A percentile compares a stretch with the other conserved stretches of the same genome.
phyloP scores from a whole-genome alignment of 2,113 vertebrate genomes.

The Delphinapterus leucas region DNA sequence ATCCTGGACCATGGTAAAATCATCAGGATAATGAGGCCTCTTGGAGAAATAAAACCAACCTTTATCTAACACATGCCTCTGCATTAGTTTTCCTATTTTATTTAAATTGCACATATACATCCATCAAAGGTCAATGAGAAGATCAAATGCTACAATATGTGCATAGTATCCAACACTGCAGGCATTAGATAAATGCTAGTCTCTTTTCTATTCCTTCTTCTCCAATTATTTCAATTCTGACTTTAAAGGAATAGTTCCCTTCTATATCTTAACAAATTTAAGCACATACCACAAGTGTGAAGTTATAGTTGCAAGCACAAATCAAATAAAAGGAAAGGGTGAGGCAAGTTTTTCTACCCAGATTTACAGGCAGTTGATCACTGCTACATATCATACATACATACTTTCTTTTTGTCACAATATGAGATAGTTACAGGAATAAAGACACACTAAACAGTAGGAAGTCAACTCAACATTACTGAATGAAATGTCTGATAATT shows the following conservation, averaged over 20 bases:
- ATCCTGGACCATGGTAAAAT: neutral
- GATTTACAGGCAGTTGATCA: neutral
- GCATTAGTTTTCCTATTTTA: neutral
- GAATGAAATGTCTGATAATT: neutral
- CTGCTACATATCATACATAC: neutral
- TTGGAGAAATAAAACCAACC: neutral
- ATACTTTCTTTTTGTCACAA: neutral
- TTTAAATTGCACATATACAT: neutral
- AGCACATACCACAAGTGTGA: neutral
- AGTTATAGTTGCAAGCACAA: neutral
- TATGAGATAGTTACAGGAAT: neutral
- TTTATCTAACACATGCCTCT: neutral
- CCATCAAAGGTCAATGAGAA: neutral
- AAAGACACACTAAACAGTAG: neutral
- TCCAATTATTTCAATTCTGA: neutral
- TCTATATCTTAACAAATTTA: neutral
- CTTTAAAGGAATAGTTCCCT: neutral
- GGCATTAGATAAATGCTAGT: neutral
- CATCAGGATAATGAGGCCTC: neutral
- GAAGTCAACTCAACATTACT: neutral
- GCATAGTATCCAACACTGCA: too few relatives aligned
- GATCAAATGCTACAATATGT: neutral
- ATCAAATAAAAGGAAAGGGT: neutral
- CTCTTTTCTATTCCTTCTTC: neutral
- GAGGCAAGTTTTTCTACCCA: neutral